phyloP scores from a whole-genome alignment of 1,140 invertebrate species.

The Drosophila pruinosa region DNA sequence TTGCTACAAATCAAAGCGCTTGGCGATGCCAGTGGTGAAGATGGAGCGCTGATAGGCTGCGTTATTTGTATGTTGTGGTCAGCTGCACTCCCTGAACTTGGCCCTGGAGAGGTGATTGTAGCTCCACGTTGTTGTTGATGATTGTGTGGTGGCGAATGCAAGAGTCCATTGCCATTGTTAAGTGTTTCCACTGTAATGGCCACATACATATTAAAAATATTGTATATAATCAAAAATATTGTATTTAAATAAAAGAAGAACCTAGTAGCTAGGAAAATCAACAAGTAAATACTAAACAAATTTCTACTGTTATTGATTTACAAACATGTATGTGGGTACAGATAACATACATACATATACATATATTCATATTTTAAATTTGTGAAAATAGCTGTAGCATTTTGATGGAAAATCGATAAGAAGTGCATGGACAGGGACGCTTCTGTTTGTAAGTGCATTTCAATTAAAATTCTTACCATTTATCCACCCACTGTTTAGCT shows the following conservation, averaged over 20 bases:
- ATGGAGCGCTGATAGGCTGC: conserved; percentile 87
- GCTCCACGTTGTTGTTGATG: conserved; percentile 83
- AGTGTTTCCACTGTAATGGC: conserved; percentile 86
- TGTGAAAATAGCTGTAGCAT: neutral
- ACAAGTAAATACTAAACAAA: too few relatives aligned
- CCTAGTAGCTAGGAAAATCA: too few relatives aligned
- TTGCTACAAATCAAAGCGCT: conserved; percentile 59
- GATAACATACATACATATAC: too few relatives aligned
- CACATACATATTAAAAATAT: neutral
- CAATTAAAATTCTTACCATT: conserved; percentile 87
- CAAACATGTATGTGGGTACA: too few relatives aligned
- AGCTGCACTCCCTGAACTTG: conserved; percentile 37
- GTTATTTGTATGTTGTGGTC: conserved; percentile 86
- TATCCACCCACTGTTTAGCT: conserved; percentile 90
- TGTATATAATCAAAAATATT: too few relatives aligned
- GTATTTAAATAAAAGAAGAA: too few relatives aligned
- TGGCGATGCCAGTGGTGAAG: conserved; percentile 85
- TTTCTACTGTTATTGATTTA: too few relatives aligned
- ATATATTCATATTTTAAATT: too few relatives aligned
- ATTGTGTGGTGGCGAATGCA: conserved; percentile 85
- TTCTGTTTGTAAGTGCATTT: conserved; percentile 28
- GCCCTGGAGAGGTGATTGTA: conserved; percentile 44
- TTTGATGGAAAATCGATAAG: conserved; percentile 67
- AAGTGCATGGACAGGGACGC: conserved; percentile 36
- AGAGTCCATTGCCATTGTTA: conserved; percentile 86